phyloP scores from a whole-genome alignment of 30 jellyfish, hydroid and myxozoan genomes.

The Chrysaora quinquecirrha region DNA sequence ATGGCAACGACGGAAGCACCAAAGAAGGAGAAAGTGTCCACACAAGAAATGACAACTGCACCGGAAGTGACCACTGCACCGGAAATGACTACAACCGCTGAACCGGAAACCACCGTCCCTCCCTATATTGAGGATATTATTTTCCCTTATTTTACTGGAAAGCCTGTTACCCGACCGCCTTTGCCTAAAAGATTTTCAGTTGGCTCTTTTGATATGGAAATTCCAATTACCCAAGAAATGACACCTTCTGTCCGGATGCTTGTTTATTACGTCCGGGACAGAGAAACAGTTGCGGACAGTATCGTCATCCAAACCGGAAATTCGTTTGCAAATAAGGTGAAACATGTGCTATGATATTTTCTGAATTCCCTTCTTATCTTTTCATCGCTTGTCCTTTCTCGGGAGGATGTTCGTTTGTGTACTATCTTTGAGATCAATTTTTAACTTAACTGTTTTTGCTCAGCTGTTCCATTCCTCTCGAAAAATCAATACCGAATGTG shows the following conservation, averaged over 20 bases:
- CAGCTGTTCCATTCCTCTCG: no score
- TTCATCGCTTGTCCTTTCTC: no score
- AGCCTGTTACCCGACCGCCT: slow-evolving; percentile 84
- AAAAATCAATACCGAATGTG: no score
- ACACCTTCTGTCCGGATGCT: slow-evolving; percentile 80
- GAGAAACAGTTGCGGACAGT: slow-evolving; percentile 89
- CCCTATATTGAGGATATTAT: neutral
- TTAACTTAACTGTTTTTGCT: no score
- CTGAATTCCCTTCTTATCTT: no score
- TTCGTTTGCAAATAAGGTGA: slow-evolving; percentile 76
- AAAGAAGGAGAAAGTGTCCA: slow-evolving; percentile 4
- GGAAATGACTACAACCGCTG: neutral
- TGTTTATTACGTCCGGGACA: slow-evolving; percentile 72
- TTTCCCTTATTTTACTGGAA: neutral
- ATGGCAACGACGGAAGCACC: slow-evolving; percentile 2
- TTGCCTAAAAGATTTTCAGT: slow-evolving; percentile 58
- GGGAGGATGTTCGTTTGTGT: no score
- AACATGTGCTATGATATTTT: no score
- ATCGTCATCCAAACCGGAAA: slow-evolving; percentile 51
- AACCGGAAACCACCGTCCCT: neutral
- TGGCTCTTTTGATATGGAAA: slow-evolving; percentile 51
- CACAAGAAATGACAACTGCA: neutral
- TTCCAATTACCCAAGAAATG: slow-evolving; percentile 76
- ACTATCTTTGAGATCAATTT: no score
- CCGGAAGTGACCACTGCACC: neutral